A percentile compares a stretch with the other conserved stretches of the same genome.
These are phyloP conservation scores for Sparidentex hasta DNA, from an alignment of 2,797 vertebrate genomes.

Conservation along the genomic window DNA sequence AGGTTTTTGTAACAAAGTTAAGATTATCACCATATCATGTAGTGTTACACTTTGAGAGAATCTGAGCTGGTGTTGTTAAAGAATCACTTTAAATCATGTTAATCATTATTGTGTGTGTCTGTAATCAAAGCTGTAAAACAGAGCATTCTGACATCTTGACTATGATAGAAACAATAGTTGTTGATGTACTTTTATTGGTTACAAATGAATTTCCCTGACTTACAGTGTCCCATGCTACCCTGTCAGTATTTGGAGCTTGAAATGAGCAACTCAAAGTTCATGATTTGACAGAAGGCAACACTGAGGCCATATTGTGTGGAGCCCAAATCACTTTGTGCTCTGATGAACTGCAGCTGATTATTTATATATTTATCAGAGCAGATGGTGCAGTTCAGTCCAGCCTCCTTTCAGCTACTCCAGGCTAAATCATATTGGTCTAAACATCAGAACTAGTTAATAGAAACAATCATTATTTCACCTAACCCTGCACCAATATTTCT, in stretches of 20 bases:
- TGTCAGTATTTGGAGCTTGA: slow-evolving; percentile 41
- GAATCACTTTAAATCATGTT: slow-evolving; percentile 4
- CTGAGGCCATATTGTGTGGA: slow-evolving; percentile 60
- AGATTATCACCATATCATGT: background rate
- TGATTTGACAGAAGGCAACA: slow-evolving; percentile 64
- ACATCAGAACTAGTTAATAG: slow-evolving; percentile 8
- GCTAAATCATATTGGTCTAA: slow-evolving; percentile 55
- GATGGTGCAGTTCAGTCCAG: slow-evolving; percentile 68
- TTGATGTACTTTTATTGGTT: slow-evolving; percentile 7
- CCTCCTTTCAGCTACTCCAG: slow-evolving; percentile 51
- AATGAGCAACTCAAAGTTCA: slow-evolving; percentile 52
- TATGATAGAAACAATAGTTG: slow-evolving; percentile 10
- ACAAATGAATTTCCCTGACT: background rate
- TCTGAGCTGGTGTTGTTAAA: background rate
- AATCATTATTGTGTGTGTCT: background rate
- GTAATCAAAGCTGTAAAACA: slow-evolving; percentile 19
- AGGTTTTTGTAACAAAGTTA: background rate
- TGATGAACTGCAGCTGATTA: slow-evolving; percentile 70
- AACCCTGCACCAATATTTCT: slow-evolving; percentile 1
- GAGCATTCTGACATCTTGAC: slow-evolving; percentile 11
- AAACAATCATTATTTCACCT: slow-evolving; percentile 10
- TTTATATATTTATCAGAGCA: slow-evolving; percentile 75
- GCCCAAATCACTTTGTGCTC: slow-evolving; percentile 59
- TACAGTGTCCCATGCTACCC: slow-evolving; percentile 5
- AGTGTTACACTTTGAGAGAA: no score